Evolutionary conservation across 2,888 invertebrate species (phyloP), one percentile per base, ranked within the genome.

Genomic region (Ennomos quercinarius): DNA sequence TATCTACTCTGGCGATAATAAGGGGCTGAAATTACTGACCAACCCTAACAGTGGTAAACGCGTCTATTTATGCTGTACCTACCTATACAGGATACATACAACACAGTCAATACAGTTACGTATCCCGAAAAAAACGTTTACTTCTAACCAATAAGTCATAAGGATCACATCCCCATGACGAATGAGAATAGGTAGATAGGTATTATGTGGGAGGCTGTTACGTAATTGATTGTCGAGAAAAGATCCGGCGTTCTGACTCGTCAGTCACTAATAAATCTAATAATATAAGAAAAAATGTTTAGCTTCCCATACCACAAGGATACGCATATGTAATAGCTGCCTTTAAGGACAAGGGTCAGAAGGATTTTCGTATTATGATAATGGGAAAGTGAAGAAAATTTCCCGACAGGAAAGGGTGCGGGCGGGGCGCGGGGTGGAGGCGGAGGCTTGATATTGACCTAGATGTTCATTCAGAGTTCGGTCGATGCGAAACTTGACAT

Each of bases 401-500:
- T 80, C 79, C 76, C 75, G 76, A 70, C 73, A 78, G 85, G 80
- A 78, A 76, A 72, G 72, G 78, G 71, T 78, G 78, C 73, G 77
- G 50, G 77, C 59, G 78, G 80, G 78, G 78, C 46, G 76, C 60
- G 55, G 53, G 73, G 80, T 49, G 78, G 78, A 66, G 83, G 83
- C 76, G 81, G 83, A 84, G 89, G 88, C 82, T 90, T 92, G 92
- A 91, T 92, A 91, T 92, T 92, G 92, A 92, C 92, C 92, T 91
- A 92, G 85, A 89, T 92, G 90, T 90, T 91, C 92, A 91, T 91
- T 91, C 89, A 91, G 88, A 86, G 90, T 87, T 91, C 91, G 92
- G 92, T 91, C 92, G 92, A 92, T 92, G 92, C 87, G 90, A 90
- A 87, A 89, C 90, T 89, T 90, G 87, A 91, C 91, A 90, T 91